Percentiles rank a stretch among this genome's conserved stretches.
Evolutionary conservation across 2,888 invertebrate genomes (phyloP).

Genomic region (Lissonota sp.): DNA sequence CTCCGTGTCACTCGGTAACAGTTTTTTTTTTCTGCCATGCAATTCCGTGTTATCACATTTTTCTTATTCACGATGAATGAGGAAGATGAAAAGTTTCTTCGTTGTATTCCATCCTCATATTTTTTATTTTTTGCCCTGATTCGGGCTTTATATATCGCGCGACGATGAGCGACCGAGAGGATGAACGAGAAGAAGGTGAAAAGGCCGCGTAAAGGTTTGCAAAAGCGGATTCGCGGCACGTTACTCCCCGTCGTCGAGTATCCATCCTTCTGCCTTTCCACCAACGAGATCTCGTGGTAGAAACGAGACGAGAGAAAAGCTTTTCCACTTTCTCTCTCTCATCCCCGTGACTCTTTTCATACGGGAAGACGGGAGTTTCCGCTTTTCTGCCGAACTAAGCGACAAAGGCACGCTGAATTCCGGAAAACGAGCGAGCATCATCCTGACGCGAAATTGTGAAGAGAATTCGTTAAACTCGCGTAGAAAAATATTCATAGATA

Average conservation of each 20-base stretch:
- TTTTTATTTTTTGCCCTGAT: constrained; percentile 34
- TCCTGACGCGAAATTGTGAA: neutral
- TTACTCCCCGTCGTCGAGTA: constrained; percentile 32
- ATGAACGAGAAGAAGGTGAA: neutral
- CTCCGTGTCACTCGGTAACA: too few relatives aligned
- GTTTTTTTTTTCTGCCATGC: constrained; percentile 8
- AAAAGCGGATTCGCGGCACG: constrained; percentile 46
- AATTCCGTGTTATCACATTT: neutral
- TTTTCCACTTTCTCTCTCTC: constrained; percentile 1
- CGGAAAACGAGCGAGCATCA: constrained; percentile 5
- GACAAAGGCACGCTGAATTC: constrained; percentile 2
- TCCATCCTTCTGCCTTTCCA: neutral
- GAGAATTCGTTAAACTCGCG: constrained; percentile 18
- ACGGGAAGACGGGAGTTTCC: constrained; percentile 4
- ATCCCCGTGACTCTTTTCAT: neutral
- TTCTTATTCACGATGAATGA: too few relatives aligned
- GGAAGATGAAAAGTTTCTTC: too few relatives aligned
- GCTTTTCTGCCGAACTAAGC: constrained; percentile 5
- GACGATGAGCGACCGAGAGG: neutral
- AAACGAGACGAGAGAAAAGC: constrained; percentile 13
- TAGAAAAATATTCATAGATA: too few relatives aligned
- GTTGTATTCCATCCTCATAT: too few relatives aligned
- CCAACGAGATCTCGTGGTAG: neutral
- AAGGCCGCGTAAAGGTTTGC: constrained; percentile 26
- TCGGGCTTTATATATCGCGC: constrained; percentile 43